Evolutionary conservation across 2,888 invertebrate genomes (phyloP), one percentile per base, ranked within the genome.

Genomic region (Ephialtes manifestator): DNA sequence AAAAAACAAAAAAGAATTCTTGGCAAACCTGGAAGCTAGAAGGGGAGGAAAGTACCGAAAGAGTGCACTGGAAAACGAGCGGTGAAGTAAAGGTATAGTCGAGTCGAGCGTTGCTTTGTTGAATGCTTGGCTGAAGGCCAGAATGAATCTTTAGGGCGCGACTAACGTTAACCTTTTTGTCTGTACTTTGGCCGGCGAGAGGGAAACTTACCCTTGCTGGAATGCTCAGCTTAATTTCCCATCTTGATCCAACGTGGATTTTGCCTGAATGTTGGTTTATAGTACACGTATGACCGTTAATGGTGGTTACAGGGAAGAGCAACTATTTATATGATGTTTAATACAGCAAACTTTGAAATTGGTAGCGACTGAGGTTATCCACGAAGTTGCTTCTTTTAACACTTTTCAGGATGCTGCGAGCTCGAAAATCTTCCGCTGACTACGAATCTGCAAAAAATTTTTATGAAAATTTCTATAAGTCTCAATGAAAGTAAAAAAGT

Each of bases 91-190:
- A 88, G 63, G 55, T 72, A 72, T 86, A 88, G 87, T 87, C 88
- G 86, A 88, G 89, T 89, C 87, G 86, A 90, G 88, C 88, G 86
- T 90, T 90, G 88, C 90, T 91, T 88, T 90, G 90, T 90, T 90
- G 91, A 89, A 88, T 88, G 90, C 91, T 91, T 92, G 92, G 92
- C 91, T 87, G 87, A 86, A 86, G 84, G 91, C 90, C 91, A 92
- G 88, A 85, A 79, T 53, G 89, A 91, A 90, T 91, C 91, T 90
- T 89, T 87, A 87, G 88, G 89, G 90, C 89, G 89, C 70, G 70
- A 75, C 78, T 88, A 87, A 90, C 90, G 90, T 88, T 90, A 89
- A 65, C 31, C 88, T 87, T 90, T 91, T 91, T 90, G 88, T 71
- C 88, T 88, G 86, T 87, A 83, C 87, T 86, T 51, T 85, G 67